Evolutionary conservation across 37 sponge, comb jelly and placozoan genomes (phyloP), one percentile per base, ranked within the genome.

Genomic region (Chondrilla cf. caribensis): DNA sequence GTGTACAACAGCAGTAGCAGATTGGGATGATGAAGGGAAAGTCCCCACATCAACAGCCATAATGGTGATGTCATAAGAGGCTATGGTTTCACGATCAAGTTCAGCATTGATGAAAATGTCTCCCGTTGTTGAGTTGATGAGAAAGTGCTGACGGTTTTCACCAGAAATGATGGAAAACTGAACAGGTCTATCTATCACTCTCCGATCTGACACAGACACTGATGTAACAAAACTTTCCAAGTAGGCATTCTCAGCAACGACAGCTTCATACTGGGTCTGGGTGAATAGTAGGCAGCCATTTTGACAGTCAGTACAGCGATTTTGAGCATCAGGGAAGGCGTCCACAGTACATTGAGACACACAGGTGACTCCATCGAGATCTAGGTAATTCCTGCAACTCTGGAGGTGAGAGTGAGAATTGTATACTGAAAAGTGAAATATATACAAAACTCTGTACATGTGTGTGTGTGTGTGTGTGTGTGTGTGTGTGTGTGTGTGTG

Each of bases 21-120:
- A 83, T 58, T 88, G 84, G 21, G 65, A 29, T 6, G 87, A 87
- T 17, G 79, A 21, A 38, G 86, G 86, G 36, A 26, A 38, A 51
- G 77, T 41, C 67, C 83, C 62, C 21, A 86, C 58, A 38, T 73
- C 76, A 32, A 18, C 42, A 0, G 82, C 73, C 3, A 28, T 58
- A 0, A 94, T 71, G 3, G 88, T 84, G 36, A 94, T 60, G 58
- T 77, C 78, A 38, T 94, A 94, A 19, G 40, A 47, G 21, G 43
- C 55, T 72, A 24, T 11, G 8, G 70, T 57, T 44, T 90, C 91
- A 1, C 87, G 65, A 65, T 94, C 95, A 3, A 94, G 85, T 3
- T 15, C 38, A 8, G 41, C 44, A 19, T 8, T 42, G 8, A 38
- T 40, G 41, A 22, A 2, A 40, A 73, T 42, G 43, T 73, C 76